Percentiles rank a stretch among this genome's conserved stretches.
Conservation (phyloP, 2,888 invertebrate species). For the Allophyes oxyacanthae region DNA sequence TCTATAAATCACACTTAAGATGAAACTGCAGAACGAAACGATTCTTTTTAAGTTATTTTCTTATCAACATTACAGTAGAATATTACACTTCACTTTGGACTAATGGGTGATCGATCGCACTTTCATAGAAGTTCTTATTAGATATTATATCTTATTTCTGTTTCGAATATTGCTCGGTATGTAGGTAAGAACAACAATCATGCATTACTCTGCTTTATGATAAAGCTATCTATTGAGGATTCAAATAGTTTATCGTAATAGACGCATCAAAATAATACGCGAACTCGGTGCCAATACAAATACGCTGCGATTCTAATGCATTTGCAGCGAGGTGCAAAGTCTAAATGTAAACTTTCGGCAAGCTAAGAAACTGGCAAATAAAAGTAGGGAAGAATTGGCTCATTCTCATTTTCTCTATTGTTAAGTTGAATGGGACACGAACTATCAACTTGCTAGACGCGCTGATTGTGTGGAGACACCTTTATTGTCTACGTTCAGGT, state of each 20-base stretch:
- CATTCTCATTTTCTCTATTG: conserved; percentile 87
- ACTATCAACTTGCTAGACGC: conserved; percentile 85
- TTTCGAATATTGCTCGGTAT: conserved; percentile 45
- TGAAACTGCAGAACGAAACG: conserved; percentile 42
- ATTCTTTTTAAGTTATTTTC: conserved; percentile 52
- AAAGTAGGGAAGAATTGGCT: conserved; percentile 86
- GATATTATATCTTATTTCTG: conserved; percentile 51
- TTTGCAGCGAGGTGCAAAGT: conserved; percentile 75
- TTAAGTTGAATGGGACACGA: conserved; percentile 85
- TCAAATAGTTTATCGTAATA: conserved; percentile 79
- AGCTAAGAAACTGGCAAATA: conserved; percentile 81
- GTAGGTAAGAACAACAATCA: conserved; percentile 62
- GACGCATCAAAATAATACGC: conserved; percentile 72
- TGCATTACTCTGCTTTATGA: conserved; percentile 52
- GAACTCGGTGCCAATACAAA: conserved; percentile 80
- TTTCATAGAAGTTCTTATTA: conserved; percentile 45
- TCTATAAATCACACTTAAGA: conserved; percentile 52
- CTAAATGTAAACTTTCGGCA: conserved; percentile 84
- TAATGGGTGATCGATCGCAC: conserved; percentile 52
- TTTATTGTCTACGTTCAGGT: conserved; percentile 86
- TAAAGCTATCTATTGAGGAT: conserved; percentile 66
- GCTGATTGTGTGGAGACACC: conserved; percentile 85
- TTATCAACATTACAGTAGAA: conserved; percentile 39
- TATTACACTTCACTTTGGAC: conserved; percentile 42
- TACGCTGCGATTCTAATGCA: conserved; percentile 81